Percentiles rank a stretch among this genome's conserved stretches.
Evolutionary conservation across 2,113 vertebrate species (phyloP).

Genomic region (Centrocercus urophasianus): DNA sequence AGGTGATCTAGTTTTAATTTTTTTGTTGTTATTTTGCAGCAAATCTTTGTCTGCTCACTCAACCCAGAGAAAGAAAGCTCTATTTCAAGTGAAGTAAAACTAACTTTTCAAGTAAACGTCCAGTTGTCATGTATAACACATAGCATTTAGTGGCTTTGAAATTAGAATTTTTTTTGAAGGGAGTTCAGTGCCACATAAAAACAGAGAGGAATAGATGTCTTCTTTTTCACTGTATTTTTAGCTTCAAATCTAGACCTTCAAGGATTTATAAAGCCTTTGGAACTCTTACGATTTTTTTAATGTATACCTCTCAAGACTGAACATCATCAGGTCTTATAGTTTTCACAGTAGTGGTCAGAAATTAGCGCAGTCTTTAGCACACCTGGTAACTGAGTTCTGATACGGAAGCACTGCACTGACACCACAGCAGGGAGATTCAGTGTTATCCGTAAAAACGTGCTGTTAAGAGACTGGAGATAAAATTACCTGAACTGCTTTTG

Average conservation of each 20-base stretch:
- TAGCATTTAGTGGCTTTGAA: neutral
- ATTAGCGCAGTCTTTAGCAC: neutral
- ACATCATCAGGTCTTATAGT: neutral
- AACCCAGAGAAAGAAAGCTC: neutral
- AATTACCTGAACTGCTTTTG: neutral
- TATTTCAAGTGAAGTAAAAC: neutral
- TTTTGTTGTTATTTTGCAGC: neutral
- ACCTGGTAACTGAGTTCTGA: neutral
- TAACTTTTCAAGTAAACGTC: neutral
- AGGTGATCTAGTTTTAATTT: neutral
- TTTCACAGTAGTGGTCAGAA: neutral
- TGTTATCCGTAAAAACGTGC: neutral
- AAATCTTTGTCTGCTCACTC: neutral
- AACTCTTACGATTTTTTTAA: neutral
- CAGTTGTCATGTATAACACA: rapidly evolving
- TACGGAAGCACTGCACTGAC: neutral
- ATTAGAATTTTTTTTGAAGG: neutral
- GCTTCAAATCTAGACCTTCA: neutral
- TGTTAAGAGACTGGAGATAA: neutral
- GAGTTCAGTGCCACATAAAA: neutral
- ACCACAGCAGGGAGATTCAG: neutral
- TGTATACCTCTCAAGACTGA: neutral
- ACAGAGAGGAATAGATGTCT: neutral
- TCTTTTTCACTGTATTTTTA: neutral
- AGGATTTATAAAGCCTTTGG: neutral